Evolutionary conservation across 2,113 vertebrate genomes (phyloP).

Genomic region (Numida meleagris): DNA sequence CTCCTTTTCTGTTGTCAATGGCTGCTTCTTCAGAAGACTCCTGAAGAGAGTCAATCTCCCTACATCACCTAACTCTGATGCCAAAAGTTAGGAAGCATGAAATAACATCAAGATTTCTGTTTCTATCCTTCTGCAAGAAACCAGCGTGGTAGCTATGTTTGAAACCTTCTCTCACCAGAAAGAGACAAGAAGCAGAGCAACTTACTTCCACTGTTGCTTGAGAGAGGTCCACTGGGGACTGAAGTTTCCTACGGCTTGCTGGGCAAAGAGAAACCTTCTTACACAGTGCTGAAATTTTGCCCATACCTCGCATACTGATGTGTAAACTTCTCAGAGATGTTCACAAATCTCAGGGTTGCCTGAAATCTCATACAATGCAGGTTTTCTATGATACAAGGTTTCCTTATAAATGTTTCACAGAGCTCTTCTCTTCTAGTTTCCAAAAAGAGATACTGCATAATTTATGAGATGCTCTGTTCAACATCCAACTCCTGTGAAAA

Average conservation of each 20-base stretch:
- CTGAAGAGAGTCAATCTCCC: neutral
- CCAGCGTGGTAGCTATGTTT: neutral
- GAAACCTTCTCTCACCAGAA: rapidly evolving
- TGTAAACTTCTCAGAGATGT: neutral
- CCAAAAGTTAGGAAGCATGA: neutral
- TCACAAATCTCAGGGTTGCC: neutral
- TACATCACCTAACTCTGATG: neutral
- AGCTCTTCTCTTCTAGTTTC: constrained; percentile 5
- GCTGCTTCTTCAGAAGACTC: neutral
- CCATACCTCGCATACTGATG: neutral
- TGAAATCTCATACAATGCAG: neutral
- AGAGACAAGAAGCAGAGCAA: neutral
- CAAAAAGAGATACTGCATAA: constrained; percentile 13
- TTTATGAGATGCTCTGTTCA: constrained; percentile 10
- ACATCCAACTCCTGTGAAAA: neutral
- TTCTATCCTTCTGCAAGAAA: neutral
- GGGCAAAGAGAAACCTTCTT: neutral
- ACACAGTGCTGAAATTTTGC: neutral
- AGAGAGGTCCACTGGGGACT: neutral
- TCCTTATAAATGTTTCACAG: constrained; percentile 21
- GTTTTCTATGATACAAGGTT: neutral
- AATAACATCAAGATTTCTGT: neutral
- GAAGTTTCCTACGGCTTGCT: neutral
- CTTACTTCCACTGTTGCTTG: neutral
- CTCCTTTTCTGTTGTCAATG: neutral